These are phyloP conservation scores for Monarcha castaneiventris DNA, from an alignment of 2,113 vertebrate species.

Conservation along the genomic window DNA sequence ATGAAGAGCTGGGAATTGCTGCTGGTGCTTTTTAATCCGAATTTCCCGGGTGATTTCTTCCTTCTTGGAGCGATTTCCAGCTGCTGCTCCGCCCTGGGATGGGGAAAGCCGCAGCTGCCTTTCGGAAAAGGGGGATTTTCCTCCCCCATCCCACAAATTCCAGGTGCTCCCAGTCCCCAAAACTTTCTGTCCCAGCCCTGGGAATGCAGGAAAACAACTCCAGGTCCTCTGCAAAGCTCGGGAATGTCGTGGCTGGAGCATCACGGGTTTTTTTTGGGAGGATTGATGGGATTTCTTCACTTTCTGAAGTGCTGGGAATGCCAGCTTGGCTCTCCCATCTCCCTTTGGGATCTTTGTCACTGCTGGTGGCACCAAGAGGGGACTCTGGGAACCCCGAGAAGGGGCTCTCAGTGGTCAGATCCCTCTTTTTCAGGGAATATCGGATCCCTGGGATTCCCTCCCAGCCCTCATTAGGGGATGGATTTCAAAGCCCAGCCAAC, in stretches of 20 bases:
- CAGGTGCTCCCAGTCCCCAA: rapidly evolving
- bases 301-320: not conserved
- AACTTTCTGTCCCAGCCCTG: not conserved
- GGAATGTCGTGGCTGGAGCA: rapidly evolving
- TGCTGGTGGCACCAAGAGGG: rapidly evolving
- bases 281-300: rapidly evolving
- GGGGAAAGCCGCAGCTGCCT: not conserved
- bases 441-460: not conserved
- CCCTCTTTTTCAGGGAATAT: not conserved
- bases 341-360: not conserved
- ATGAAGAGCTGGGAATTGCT: not conserved
- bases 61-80: rapidly evolving
- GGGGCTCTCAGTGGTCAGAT: not conserved
- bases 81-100: not conserved
- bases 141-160: not conserved
- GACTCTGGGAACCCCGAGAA: not conserved
- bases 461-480: not conserved
- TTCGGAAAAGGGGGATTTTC: not conserved
- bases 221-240: not conserved
- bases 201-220: not conserved
- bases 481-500: not conserved
- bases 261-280: rapidly evolving
- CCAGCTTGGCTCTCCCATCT: not conserved
- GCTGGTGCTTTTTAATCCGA: not conserved
- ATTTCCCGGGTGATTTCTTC: not conserved